Percentiles rank a stretch among this genome's conserved stretches.
These are phyloP conservation scores for Strigops habroptila DNA, from an alignment of 2,113 vertebrate genomes.

Conservation along the genomic window DNA sequence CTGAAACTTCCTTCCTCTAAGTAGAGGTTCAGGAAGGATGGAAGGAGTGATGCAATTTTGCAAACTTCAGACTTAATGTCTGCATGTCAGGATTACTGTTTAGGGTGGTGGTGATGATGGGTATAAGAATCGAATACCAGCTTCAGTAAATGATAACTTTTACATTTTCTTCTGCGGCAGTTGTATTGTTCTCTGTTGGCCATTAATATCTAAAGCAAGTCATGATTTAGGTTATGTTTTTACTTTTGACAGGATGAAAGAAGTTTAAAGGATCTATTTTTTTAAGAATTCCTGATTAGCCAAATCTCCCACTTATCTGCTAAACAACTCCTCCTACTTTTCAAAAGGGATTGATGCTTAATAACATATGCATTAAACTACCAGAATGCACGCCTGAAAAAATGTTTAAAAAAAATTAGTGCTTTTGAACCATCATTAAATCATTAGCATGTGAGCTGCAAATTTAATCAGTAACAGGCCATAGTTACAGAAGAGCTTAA, in stretches of 20 bases:
- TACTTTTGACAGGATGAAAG: background rate
- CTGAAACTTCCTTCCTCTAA: background rate
- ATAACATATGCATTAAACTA: background rate
- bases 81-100: background rate
- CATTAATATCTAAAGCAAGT: background rate
- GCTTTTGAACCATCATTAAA: background rate
- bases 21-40: background rate
- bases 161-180: background rate
- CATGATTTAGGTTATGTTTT: background rate
- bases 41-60: background rate
- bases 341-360: background rate
- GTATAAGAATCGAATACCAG: background rate
- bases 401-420: too few species aligned
- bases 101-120: background rate
- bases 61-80: background rate
- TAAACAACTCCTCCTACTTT: background rate
- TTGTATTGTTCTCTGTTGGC: fast-evolving
- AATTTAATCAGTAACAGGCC: background rate
- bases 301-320: background rate
- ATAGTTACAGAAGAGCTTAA: background rate
- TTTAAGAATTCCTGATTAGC: background rate
- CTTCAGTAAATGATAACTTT: background rate
- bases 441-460: background rate
- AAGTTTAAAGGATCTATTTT: background rate
- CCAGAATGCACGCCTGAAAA: background rate